Evolutionary conservation across 35 echinoderm and acorn worm genomes (phyloP).

Genomic region (Stichopus chloronotus): DNA sequence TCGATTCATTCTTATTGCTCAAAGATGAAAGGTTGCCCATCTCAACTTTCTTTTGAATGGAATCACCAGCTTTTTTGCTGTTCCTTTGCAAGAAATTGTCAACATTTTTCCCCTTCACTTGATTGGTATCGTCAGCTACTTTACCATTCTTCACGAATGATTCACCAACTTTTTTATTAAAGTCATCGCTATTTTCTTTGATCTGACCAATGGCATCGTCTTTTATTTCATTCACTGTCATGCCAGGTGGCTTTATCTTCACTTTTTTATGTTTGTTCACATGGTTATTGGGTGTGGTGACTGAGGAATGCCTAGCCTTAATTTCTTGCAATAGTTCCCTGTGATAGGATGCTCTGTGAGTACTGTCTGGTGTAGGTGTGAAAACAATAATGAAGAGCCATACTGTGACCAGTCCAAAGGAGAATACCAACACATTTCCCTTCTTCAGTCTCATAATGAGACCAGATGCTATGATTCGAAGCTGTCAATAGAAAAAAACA

Average conservation of each 20-base stretch:
- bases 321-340: not conserved
- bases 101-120: not conserved
- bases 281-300: not conserved
- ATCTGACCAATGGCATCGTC: not conserved
- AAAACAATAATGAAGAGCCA: slow-evolving; percentile 45
- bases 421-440: slow-evolving; percentile 28
- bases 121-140: not conserved
- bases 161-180: not conserved
- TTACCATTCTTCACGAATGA: not conserved
- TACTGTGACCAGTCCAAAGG: slow-evolving; percentile 18
- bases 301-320: slow-evolving; percentile 30
- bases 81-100: not conserved
- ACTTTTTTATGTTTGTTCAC: slow-evolving; percentile 12
- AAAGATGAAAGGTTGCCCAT: not conserved
- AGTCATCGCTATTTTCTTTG: not conserved
- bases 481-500: not conserved
- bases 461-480: not conserved
- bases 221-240: not conserved
- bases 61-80: not conserved
- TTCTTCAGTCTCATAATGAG: slow-evolving; percentile 32
- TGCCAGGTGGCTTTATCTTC: slow-evolving; percentile 15
- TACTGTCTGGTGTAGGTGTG: slow-evolving; percentile 22
- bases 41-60: not conserved
- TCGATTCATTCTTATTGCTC: not conserved
- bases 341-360: slow-evolving; percentile 38